Percentiles rank a stretch among this genome's conserved stretches.
phyloP scores from a whole-genome alignment of 2,888 invertebrate species.

The Lampropteryx suffumata region DNA sequence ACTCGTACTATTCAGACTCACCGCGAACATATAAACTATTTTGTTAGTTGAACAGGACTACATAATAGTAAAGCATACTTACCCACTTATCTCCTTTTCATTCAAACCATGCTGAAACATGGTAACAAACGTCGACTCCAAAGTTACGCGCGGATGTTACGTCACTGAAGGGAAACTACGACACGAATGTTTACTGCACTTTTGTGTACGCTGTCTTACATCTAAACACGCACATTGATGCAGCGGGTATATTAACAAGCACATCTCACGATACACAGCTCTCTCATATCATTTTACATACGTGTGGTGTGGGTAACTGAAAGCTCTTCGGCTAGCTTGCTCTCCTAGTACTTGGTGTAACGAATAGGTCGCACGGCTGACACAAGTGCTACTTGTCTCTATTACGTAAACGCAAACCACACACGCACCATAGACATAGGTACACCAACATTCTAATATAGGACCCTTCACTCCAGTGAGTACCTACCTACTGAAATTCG shows the following conservation, averaged over 20 bases:
- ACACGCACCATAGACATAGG: slow-evolving; percentile 40
- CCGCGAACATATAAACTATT: slow-evolving; percentile 58
- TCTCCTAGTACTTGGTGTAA: slow-evolving; percentile 70
- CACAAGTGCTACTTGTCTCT: slow-evolving; percentile 55
- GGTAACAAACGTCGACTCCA: slow-evolving; percentile 56
- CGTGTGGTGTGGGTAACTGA: slow-evolving; percentile 49
- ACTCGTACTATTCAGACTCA: slow-evolving; percentile 34
- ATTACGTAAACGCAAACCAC: slow-evolving; percentile 59
- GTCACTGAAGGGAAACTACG: slow-evolving; percentile 54
- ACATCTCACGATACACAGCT: slow-evolving; percentile 34
- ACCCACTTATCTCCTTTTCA: slow-evolving; percentile 65
- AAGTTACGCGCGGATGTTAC: slow-evolving; percentile 57
- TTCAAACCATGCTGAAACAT: slow-evolving; percentile 66
- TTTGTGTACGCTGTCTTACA: slow-evolving; percentile 31
- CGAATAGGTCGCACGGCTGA: slow-evolving; percentile 64
- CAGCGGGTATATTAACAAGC: slow-evolving; percentile 27
- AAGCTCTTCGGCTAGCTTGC: slow-evolving; percentile 49
- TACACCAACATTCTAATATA: slow-evolving; percentile 55
- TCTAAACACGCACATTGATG: slow-evolving; percentile 35
- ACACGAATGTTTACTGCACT: slow-evolving; percentile 45
- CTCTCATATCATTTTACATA: slow-evolving; percentile 39
- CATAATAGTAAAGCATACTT: slow-evolving; percentile 49
- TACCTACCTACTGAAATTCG: slow-evolving; percentile 73
- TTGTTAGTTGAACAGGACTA: slow-evolving; percentile 59
- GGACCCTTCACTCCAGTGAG: slow-evolving; percentile 72